These are phyloP conservation scores for Eucriotettix oculatus DNA, from an alignment of 2,888 invertebrate species.

Conservation along the genomic window DNA sequence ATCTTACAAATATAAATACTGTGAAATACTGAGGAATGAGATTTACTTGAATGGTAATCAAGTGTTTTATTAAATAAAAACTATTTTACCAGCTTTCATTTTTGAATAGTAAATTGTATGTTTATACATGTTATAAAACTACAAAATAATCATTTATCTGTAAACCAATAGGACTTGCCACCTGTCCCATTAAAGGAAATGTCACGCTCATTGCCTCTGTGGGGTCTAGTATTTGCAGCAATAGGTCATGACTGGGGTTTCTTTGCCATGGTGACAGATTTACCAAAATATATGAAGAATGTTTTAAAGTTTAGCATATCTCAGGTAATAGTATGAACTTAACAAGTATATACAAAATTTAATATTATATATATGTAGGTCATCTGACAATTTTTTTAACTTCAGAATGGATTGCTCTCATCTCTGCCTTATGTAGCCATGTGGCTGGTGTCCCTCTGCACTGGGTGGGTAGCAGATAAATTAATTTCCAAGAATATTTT, in stretches of 20 bases:
- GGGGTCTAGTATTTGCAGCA: conserved; percentile 25
- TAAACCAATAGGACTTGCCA: conserved; percentile 28
- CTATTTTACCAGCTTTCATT: too few species aligned
- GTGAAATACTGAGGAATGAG: too few species aligned
- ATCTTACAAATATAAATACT: too few species aligned
- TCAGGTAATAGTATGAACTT: background rate
- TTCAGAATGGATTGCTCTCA: conserved; percentile 38
- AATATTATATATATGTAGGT: too few species aligned
- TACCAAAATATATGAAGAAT: conserved; percentile 52
- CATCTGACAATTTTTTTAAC: conserved; percentile 1
- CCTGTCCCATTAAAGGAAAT: conserved; percentile 57
- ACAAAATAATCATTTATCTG: too few species aligned
- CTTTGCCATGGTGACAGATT: conserved; percentile 52
- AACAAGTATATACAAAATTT: too few species aligned
- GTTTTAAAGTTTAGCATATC: conserved; percentile 41
- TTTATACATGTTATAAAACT: too few species aligned
- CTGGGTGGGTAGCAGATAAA: conserved; percentile 52
- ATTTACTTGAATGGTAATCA: too few species aligned
- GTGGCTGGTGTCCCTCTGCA: conserved; percentile 44
- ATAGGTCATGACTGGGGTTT: conserved; percentile 54
- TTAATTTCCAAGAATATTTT: conserved; percentile 40
- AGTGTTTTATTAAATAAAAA: too few species aligned
- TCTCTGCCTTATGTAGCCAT: conserved; percentile 47
- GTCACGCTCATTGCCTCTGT: conserved; percentile 28
- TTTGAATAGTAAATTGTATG: too few species aligned